These are phyloP conservation scores for Salarias fasciatus DNA, from an alignment of 2,797 vertebrate genomes.

Conservation along the genomic window DNA sequence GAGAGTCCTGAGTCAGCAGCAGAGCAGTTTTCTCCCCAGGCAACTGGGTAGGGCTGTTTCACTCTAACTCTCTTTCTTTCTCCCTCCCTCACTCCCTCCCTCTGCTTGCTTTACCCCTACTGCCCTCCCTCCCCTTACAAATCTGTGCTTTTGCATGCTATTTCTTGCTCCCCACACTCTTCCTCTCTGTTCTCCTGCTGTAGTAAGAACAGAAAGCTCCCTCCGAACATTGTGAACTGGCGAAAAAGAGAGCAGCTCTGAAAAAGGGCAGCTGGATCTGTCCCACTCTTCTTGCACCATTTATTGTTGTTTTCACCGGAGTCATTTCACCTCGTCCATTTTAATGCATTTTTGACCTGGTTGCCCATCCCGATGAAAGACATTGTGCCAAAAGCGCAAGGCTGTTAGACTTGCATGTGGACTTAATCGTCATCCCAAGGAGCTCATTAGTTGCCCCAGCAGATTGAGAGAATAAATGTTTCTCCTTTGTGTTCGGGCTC, in stretches of 20 bases:
- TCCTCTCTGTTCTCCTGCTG: slow-evolving; percentile 50
- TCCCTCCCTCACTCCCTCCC: slow-evolving; percentile 31
- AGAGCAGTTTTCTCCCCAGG: slow-evolving; percentile 83
- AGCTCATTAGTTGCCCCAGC: slow-evolving; percentile 45
- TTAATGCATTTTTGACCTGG: slow-evolving; percentile 40
- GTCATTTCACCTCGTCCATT: slow-evolving; percentile 37
- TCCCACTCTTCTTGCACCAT: slow-evolving; percentile 33
- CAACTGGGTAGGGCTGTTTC: slow-evolving; percentile 81
- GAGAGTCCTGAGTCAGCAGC: slow-evolving; percentile 89
- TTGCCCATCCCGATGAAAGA: slow-evolving; percentile 31
- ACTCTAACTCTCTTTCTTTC: slow-evolving; percentile 49
- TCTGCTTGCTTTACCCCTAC: slow-evolving; percentile 26
- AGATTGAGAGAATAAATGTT: slow-evolving; percentile 50
- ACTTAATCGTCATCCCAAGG: slow-evolving; percentile 32
- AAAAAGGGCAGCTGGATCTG: slow-evolving; percentile 34
- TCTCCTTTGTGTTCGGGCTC: slow-evolving; percentile 54
- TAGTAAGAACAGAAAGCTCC: slow-evolving; percentile 50
- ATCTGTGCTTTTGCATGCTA: slow-evolving; percentile 71
- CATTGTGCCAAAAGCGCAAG: slow-evolving; percentile 19
- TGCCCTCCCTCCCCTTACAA: slow-evolving; percentile 54
- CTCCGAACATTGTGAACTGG: slow-evolving; percentile 37
- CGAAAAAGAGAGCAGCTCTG: slow-evolving; percentile 45
- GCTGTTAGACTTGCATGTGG: slow-evolving; percentile 30
- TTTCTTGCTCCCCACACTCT: slow-evolving; percentile 70
- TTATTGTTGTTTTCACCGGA: slow-evolving; percentile 40